A percentile compares a stretch with the other conserved stretches of the same genome.
phyloP scores from a whole-genome alignment of 2,113 vertebrate genomes.

The Antechinus stuartii region DNA sequence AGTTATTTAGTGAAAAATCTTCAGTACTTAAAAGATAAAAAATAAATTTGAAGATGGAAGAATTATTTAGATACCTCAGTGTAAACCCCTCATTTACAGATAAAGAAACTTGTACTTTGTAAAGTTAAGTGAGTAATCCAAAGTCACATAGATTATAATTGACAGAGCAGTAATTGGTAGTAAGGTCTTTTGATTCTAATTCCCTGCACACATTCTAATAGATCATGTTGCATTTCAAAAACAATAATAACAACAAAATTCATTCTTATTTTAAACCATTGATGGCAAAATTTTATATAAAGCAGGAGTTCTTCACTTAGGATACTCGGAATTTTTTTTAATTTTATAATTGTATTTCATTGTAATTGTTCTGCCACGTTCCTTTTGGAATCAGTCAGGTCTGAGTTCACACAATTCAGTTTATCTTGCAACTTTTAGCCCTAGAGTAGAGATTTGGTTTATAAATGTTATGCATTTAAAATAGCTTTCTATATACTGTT shows the following conservation, averaged over 20 bases:
- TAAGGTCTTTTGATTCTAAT: neutral
- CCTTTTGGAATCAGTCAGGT: neutral
- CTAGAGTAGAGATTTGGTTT: neutral
- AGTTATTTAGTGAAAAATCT: neutral
- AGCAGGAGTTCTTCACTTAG: too few species aligned
- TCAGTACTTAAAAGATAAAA: neutral
- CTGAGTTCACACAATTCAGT: neutral
- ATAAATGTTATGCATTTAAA: neutral
- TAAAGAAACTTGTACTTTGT: neutral
- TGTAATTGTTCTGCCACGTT: neutral
- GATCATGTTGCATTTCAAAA: neutral
- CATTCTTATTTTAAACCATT: neutral
- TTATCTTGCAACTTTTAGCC: neutral
- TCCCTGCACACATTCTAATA: neutral
- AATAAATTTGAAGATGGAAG: neutral
- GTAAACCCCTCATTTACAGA: neutral
- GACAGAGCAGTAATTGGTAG: neutral
- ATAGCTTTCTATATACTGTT: neutral
- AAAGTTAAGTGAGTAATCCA: conserved; percentile 1
- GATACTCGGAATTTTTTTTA: too few species aligned
- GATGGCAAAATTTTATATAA: neutral
- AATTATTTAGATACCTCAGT: neutral
- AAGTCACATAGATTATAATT: neutral
- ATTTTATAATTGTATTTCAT: neutral
- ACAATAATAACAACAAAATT: neutral